phyloP scores from a whole-genome alignment of 2,888 invertebrate genomes.

The Lasioglossum villosulum region DNA sequence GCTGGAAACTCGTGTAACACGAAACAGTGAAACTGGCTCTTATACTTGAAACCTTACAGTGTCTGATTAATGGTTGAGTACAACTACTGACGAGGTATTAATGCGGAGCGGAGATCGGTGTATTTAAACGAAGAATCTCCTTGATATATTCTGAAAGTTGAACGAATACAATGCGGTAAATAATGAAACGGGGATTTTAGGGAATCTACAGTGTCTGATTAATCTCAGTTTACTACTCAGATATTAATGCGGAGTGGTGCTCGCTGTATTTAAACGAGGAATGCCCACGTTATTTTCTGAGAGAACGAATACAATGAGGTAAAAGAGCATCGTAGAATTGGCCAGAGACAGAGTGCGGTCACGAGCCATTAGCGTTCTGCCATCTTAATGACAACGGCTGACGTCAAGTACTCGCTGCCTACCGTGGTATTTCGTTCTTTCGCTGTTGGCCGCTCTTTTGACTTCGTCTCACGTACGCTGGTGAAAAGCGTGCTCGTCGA shows the following conservation, averaged over 20 bases:
- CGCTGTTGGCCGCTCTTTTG: background rate
- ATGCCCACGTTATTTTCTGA: background rate
- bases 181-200: too few species aligned
- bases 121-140: background rate
- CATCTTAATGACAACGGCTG: slow-evolving; percentile 20
- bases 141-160: background rate
- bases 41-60: background rate
- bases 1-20: too few species aligned
- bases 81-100: background rate
- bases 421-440: slow-evolving; percentile 15
- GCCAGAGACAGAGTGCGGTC: background rate
- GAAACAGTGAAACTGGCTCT: too few species aligned
- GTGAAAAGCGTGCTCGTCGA: slow-evolving; percentile 3
- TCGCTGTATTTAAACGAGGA: background rate
- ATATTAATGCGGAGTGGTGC: background rate
- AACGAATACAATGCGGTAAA: too few species aligned
- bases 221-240: too few species aligned
- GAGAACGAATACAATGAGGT: background rate
- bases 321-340: background rate
- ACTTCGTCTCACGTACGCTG: background rate
- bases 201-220: too few species aligned
- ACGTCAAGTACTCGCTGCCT: slow-evolving; percentile 15
- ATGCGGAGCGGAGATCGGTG: background rate
- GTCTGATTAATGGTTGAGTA: background rate
- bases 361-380: slow-evolving; percentile 28